Evolutionary conservation across 2,888 invertebrate genomes (phyloP).

Genomic region (Fragum whitleyi): DNA sequence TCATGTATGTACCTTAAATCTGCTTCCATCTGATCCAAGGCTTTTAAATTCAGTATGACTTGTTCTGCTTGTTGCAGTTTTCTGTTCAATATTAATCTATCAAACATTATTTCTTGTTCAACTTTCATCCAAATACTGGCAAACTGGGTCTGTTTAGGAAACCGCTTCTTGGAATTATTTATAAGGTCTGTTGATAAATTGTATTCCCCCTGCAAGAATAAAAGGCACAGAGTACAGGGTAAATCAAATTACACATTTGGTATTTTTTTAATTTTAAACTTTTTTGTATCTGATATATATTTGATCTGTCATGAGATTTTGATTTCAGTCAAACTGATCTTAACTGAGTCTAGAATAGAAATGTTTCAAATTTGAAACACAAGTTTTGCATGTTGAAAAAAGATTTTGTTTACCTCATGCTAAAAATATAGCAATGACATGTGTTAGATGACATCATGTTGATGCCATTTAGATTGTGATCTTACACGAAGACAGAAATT

Average conservation of each 20-base stretch:
- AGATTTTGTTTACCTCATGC: no score
- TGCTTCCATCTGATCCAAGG: slow-evolving; percentile 90
- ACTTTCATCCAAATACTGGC: slow-evolving; percentile 89
- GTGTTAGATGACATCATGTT: no score
- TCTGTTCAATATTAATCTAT: slow-evolving; percentile 84
- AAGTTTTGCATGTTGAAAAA: no score
- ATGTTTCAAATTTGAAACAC: no score
- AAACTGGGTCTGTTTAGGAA: slow-evolving; percentile 88
- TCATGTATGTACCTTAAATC: slow-evolving; percentile 77
- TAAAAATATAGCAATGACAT: no score
- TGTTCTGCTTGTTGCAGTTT: slow-evolving; percentile 90
- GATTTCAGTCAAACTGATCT: background rate
- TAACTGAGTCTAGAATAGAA: no score
- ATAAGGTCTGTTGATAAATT: slow-evolving; percentile 87
- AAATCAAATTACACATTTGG: background rate
- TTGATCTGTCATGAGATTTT: background rate
- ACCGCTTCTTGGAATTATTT: slow-evolving; percentile 88
- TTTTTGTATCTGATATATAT: background rate
- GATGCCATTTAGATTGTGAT: no score
- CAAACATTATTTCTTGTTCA: slow-evolving; percentile 82
- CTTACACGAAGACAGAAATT: no score
- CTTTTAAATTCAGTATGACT: slow-evolving; percentile 89
- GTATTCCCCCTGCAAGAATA: slow-evolving; percentile 87
- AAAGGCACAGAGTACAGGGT: background rate
- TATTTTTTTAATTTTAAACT: background rate